These are phyloP conservation scores for Elymnias hypermnestra DNA, from an alignment of 1,140 invertebrate species.

Conservation along the genomic window DNA sequence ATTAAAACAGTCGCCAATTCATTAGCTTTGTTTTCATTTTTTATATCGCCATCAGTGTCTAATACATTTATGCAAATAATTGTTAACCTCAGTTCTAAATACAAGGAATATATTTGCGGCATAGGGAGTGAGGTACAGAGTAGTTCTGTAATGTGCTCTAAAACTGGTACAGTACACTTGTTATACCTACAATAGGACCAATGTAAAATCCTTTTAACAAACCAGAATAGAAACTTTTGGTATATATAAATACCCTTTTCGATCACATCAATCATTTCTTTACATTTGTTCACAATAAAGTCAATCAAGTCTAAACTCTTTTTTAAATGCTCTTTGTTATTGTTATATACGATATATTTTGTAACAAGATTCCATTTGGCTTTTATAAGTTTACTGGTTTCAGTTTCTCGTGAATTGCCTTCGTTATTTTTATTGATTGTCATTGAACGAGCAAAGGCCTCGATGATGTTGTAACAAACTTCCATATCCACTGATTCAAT, in stretches of 20 bases:
- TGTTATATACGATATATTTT: constrained; percentile 30
- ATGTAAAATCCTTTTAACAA: background rate
- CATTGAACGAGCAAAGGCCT: constrained; percentile 29
- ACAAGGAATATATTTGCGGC: constrained; percentile 3
- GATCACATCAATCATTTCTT: constrained; percentile 21
- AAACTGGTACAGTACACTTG: background rate
- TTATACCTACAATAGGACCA: background rate
- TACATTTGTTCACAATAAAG: constrained; percentile 24
- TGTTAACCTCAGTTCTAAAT: constrained; percentile 3
- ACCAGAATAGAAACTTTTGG: background rate
- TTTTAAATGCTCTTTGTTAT: constrained; percentile 22
- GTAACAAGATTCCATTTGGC: constrained; percentile 35
- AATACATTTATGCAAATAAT: constrained; percentile 2
- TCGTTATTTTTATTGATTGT: constrained; percentile 20
- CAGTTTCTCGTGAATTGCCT: constrained; percentile 7
- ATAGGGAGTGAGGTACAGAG: background rate
- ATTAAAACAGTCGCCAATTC: constrained; percentile 20
- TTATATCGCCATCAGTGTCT: background rate
- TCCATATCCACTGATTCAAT: constrained; percentile 28
- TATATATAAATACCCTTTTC: background rate
- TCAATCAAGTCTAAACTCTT: constrained; percentile 24
- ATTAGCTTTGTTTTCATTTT: constrained; percentile 17
- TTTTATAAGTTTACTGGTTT: constrained; percentile 12
- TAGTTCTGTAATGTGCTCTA: constrained; percentile 2
- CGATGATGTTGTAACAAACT: constrained; percentile 29